Evolutionary conservation across 1,140 invertebrate species (phyloP), one percentile per base, ranked within the genome.

Genomic region (Sinonovacula constricta): DNA sequence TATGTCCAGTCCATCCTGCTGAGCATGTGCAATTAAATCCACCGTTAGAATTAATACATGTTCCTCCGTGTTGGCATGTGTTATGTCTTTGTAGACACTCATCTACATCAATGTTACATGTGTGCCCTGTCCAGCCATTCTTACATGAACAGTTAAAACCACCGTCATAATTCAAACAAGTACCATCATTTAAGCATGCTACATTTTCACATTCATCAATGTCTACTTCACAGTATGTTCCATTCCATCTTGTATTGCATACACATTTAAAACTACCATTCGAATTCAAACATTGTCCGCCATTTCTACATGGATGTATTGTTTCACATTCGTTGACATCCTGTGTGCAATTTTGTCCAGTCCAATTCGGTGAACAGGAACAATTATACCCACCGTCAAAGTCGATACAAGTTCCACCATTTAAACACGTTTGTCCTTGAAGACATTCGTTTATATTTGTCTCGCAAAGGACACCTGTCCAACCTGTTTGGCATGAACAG

Each of bases 101-200:
- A 53, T 74, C 70, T 26, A 74, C 26, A 33, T 74, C 70, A 53
- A 34, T 51, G 14, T 62, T 57, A 26, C 75, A 78, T 3, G 18
- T 51, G 30, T 45, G 14, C 5, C 75, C 75, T 14, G 0, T 78
- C 65, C 65, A 78, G 18, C 56, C 65, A n/a, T 14, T 2, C 24
- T 30, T 28, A 63, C 75, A 78, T 2, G 12, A n/a, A 22, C 75
- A 78, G 4, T 15, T 24, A 30, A 62, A 62, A 51, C n/a, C 34
- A 0, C 49, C 49, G 18, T 62, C 14, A n/a, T 15, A 33, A 18
- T 60, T 69, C 22, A 22, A 15, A 62, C 75, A 78, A 31, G 28
- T 65, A 7, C 57, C 57, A 30, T 78, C 33, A 49, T 51, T 45
- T 24, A 65, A 78, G 30, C 57, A 28, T 7, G 22, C 26, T 15